Evolutionary conservation across 2,888 invertebrate species (phyloP), one percentile per base, ranked within the genome.

Genomic region (Apomyelois bistriatella): DNA sequence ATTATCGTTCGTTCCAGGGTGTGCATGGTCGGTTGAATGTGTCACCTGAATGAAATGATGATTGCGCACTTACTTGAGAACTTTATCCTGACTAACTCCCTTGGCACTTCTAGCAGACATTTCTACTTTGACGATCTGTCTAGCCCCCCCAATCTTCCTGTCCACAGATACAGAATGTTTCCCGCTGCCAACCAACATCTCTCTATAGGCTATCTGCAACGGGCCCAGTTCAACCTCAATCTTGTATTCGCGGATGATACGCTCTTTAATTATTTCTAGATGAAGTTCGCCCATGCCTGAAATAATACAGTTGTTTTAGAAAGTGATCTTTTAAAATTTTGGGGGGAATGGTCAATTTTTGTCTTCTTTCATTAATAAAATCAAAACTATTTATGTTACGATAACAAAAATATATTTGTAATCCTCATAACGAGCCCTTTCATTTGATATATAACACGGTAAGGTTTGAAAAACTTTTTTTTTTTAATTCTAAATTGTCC

Each of bases 231-330:
- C 96, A 0, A 94, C 98, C 10, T 98, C 96, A 52, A 99, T 93
- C 74, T 96, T 96, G 80, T 97, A 99, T 68, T 99, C 98, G 52
- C 94, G 93, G 42, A 93, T 79, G 48, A 99, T 94, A 15, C 99
- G 92, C 62, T 98, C 97, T 73, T 95, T 95, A 37, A 99, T 95
- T 56, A 99, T 95, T 61, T 99, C 99, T 57, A 99, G 90, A 76
- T 99, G 99, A 1, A 99, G 91, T 81, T 99, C 99, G 0, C 99
- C 99, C 99, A 99, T 99, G 10, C 99, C 97, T 93, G 16, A 13
- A 52, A 42, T 41, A 30, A 28, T 22, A 50, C 7, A 28, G 7
- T 28, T 28, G 28, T 28, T 28, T 5, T 28, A 28, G 28, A 28
- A n/a, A n/a, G n/a, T n/a, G n/a, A n/a, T n/a, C n/a, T n/a, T n/a